A percentile compares a stretch with the other conserved stretches of the same genome.
phyloP scores from a whole-genome alignment of 1,140 invertebrate species.

The Trissolcus basalis region DNA sequence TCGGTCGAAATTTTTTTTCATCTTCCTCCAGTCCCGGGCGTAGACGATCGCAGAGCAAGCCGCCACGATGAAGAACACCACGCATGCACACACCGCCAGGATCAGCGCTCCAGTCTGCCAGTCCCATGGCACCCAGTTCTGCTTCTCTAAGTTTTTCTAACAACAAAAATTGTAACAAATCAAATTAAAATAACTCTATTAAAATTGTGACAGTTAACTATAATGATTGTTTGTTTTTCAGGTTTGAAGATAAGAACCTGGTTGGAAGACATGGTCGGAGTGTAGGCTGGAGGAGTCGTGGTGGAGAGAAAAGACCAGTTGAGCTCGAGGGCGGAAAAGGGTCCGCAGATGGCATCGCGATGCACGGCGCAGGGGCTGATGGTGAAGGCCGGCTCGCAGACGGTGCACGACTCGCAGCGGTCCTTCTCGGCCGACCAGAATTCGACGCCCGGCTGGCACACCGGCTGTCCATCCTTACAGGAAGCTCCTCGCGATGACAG shows the following conservation, averaged over 20 bases:
- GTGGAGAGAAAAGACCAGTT: constrained; percentile 75
- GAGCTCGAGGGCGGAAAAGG: constrained; percentile 78
- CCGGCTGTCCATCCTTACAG: constrained; percentile 64
- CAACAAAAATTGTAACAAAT: background rate
- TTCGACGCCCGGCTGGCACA: constrained; percentile 76
- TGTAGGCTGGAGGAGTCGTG: constrained; percentile 46
- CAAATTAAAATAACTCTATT: too few species aligned
- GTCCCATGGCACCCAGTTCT: constrained; percentile 72
- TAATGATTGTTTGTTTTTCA: too few species aligned
- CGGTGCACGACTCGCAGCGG: constrained; percentile 79
- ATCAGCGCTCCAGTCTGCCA: constrained; percentile 80
- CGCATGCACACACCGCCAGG: constrained; percentile 79
- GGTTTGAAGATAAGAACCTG: too few species aligned
- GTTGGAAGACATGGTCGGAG: constrained; percentile 18
- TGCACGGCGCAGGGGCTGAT: constrained; percentile 80
- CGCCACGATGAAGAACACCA: constrained; percentile 81
- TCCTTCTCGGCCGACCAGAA: constrained; percentile 78
- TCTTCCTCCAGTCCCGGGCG: constrained; percentile 79
- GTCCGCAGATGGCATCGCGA: constrained; percentile 80
- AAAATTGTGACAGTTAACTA: too few species aligned
- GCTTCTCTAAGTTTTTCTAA: constrained; percentile 28
- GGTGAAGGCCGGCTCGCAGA: constrained; percentile 79
- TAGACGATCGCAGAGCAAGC: constrained; percentile 80
- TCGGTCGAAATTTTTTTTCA: constrained; percentile 78
- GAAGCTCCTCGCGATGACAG: constrained; percentile 65